Evolutionary conservation across 1,140 invertebrate species (phyloP).

Genomic region (Hyposmocoma kahamanoa): DNA sequence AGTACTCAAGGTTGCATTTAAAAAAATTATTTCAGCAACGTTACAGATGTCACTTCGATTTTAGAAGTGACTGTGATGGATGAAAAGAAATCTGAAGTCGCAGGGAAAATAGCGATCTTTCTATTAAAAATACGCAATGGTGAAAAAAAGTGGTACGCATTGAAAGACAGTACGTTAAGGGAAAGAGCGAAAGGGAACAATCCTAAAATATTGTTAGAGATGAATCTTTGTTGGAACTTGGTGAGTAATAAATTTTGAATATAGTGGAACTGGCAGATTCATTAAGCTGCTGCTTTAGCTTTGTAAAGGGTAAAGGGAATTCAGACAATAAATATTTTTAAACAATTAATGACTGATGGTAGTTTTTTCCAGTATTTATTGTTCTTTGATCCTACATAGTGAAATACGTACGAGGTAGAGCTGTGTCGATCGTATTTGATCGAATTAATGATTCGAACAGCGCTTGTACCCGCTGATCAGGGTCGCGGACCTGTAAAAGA

Average conservation of each 20-base stretch:
- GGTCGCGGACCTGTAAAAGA: too few species aligned
- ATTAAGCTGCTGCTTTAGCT: too few species aligned
- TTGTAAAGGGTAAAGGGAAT: too few species aligned
- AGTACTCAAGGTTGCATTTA: neutral
- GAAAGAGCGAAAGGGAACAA: slow-evolving; percentile 88
- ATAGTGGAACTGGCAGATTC: too few species aligned
- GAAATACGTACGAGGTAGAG: too few species aligned
- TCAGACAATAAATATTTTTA: too few species aligned
- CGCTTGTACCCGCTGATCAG: too few species aligned
- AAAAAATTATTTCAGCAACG: slow-evolving; percentile 77
- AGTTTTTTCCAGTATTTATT: too few species aligned
- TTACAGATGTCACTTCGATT: slow-evolving; percentile 96
- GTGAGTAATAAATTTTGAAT: slow-evolving; percentile 52
- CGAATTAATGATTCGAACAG: too few species aligned
- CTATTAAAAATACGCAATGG: slow-evolving; percentile 88
- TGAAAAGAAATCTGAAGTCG: slow-evolving; percentile 96
- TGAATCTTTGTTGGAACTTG: slow-evolving; percentile 92
- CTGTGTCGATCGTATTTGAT: too few species aligned
- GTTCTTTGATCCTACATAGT: too few species aligned
- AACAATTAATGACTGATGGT: neutral
- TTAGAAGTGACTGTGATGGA: slow-evolving; percentile 96
- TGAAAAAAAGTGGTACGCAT: slow-evolving; percentile 94
- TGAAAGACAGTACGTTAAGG: slow-evolving; percentile 95
- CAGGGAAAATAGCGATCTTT: slow-evolving; percentile 94
- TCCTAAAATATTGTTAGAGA: slow-evolving; percentile 82